phyloP scores from a whole-genome alignment of 2,797 vertebrate species.

The Squalus acanthias region DNA sequence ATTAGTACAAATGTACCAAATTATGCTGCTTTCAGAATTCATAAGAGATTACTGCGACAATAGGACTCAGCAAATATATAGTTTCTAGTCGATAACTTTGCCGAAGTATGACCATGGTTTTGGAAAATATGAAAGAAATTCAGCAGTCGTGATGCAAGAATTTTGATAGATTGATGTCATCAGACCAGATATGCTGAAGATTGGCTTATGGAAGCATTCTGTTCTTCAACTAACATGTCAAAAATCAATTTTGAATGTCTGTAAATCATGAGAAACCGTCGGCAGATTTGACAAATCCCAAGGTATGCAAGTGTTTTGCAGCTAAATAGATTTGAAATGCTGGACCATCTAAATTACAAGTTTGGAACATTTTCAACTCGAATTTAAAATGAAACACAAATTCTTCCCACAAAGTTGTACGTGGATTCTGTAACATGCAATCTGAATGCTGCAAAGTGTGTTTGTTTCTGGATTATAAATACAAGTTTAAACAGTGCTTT shows the following conservation, averaged over 20 bases:
- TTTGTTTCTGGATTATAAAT: not conserved
- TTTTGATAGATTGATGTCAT: not conserved
- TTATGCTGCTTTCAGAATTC: not conserved
- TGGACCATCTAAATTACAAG: not conserved
- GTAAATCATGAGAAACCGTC: not conserved
- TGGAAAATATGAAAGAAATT: not conserved
- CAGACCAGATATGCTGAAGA: not conserved
- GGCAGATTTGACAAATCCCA: not conserved
- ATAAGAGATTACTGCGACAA: not conserved
- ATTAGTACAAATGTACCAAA: not conserved
- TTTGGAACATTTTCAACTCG: not conserved
- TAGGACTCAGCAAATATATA: not conserved
- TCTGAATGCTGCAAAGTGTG: not conserved
- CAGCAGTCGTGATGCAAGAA: not conserved
- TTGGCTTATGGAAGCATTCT: not conserved
- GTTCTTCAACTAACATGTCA: not conserved
- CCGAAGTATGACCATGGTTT: not conserved
- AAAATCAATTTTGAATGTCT: not conserved
- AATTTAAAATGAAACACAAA: not conserved
- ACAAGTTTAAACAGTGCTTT: not conserved
- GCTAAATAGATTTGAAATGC: not conserved
- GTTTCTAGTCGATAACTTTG: not conserved
- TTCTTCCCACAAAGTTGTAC: not conserved
- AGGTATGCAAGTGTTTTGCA: not conserved
- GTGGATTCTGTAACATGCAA: not conserved